These are phyloP conservation scores for Thalassaphorura encarpata DNA, from an alignment of 1,140 invertebrate species.

Conservation along the genomic window DNA sequence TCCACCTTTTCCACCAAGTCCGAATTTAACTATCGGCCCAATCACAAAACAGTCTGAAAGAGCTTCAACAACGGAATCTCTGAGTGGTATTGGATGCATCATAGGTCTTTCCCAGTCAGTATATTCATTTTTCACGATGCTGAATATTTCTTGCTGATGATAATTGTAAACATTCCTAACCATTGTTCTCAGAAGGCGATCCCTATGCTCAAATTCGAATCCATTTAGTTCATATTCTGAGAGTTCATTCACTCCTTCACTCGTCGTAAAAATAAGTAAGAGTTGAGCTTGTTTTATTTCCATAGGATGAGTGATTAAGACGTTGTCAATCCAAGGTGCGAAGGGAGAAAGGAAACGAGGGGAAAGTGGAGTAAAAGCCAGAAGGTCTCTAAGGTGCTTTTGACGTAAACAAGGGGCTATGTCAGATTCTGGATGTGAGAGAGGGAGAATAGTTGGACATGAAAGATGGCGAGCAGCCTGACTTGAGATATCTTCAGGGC, in stretches of 20 bases:
- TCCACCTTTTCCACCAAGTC: constrained; percentile 12
- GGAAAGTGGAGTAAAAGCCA: constrained; percentile 47
- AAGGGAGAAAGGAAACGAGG: constrained; percentile 48
- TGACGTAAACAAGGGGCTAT: constrained; percentile 47
- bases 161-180: constrained; percentile 75
- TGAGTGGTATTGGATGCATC: constrained; percentile 66
- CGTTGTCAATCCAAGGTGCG: constrained; percentile 54
- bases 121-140: constrained; percentile 83
- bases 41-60: constrained; percentile 53
- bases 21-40: constrained; percentile 25
- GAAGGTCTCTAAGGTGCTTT: constrained; percentile 50
- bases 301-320: constrained; percentile 51
- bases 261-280: constrained; percentile 57
- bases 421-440: constrained; percentile 37
- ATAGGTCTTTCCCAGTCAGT: constrained; percentile 82
- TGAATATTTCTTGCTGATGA: constrained; percentile 84
- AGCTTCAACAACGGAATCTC: constrained; percentile 77
- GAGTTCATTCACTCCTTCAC: constrained; percentile 64
- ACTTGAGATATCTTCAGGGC: constrained; percentile 73
- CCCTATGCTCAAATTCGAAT: constrained; percentile 63
- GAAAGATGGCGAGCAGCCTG: constrained; percentile 39
- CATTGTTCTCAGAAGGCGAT: constrained; percentile 63
- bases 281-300: constrained; percentile 60
- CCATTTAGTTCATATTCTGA: constrained; percentile 64
- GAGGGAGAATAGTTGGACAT: constrained; percentile 17